Percentiles rank a stretch among this genome's conserved stretches.
Conservation (phyloP, 2,888 invertebrate genomes). For the Drosophila sordidula region DNA sequence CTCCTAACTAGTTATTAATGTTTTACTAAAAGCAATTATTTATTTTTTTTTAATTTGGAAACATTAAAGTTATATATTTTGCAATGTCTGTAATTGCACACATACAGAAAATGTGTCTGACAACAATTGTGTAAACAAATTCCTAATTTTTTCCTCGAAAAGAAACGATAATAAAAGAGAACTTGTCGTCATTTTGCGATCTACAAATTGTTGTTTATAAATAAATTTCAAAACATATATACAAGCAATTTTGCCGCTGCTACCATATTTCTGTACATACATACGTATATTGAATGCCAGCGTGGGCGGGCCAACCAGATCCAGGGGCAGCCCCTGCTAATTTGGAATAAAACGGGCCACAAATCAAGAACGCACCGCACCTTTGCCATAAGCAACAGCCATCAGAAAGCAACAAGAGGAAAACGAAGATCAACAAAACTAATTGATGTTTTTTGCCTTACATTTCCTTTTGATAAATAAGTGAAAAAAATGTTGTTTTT, state of each 20-base stretch:
- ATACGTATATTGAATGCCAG: slow-evolving; percentile 27
- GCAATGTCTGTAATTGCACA: not conserved
- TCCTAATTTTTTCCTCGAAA: slow-evolving; percentile 7
- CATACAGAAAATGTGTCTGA: slow-evolving; percentile 1
- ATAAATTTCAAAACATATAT: slow-evolving; percentile 27
- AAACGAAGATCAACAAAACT: slow-evolving; percentile 34
- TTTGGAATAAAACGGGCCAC: slow-evolving; percentile 9
- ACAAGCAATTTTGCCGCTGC: not conserved
- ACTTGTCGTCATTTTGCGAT: slow-evolving; percentile 60
- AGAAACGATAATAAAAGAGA: slow-evolving; percentile 49
- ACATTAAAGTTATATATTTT: not conserved
- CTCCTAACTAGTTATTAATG: no score
- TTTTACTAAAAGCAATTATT: not conserved
- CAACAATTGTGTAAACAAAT: no score
- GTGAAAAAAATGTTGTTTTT: no score
- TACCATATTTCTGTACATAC: slow-evolving; percentile 27
- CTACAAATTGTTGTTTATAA: slow-evolving; percentile 56
- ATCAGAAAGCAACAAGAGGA: slow-evolving; percentile 22
- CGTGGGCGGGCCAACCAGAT: slow-evolving; percentile 56
- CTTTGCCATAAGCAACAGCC: slow-evolving; percentile 32
- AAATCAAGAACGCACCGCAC: slow-evolving; percentile 41
- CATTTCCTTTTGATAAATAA: slow-evolving; percentile 8
- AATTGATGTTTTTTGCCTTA: slow-evolving; percentile 52
- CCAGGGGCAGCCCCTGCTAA: slow-evolving; percentile 37
- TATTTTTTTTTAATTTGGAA: not conserved